Evolutionary conservation across 2,113 vertebrate species (phyloP).

Genomic region (Oncorhynchus nerka): DNA sequence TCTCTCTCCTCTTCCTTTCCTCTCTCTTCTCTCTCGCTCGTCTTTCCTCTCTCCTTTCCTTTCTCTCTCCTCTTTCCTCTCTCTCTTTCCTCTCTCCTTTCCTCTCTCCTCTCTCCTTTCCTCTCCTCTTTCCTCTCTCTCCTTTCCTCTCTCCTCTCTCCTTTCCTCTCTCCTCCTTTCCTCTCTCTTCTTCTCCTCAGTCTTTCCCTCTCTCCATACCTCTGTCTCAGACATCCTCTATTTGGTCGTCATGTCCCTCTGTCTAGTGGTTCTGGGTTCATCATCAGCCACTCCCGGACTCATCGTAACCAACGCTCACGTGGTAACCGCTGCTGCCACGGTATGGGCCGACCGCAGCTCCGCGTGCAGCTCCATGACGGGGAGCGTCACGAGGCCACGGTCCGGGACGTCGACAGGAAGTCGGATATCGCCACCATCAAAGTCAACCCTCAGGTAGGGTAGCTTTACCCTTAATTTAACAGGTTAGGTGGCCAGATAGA

Average conservation of each 20-base stretch:
- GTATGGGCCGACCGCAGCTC: constrained; percentile 78
- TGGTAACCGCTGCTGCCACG: constrained; percentile 78
- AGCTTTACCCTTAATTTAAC: neutral
- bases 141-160: too few species aligned
- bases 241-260: constrained; percentile 84
- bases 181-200: too few species aligned
- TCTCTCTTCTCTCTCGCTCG: too few species aligned
- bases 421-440: constrained; percentile 93
- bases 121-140: too few species aligned
- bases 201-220: neutral
- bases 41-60: neutral
- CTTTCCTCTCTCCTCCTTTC: fast-evolving
- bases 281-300: constrained; percentile 85
- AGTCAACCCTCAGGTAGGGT: constrained; percentile 80
- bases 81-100: too few species aligned
- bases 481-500: too few species aligned
- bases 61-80: neutral
- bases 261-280: constrained; percentile 92
- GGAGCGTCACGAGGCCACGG: constrained; percentile 83
- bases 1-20: neutral
- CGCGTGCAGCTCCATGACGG: constrained; percentile 90
- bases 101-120: neutral
- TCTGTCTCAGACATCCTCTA: constrained; percentile 81
- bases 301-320: constrained; percentile 92
- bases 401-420: constrained; percentile 89